Conservation (phyloP, 2,888 invertebrate genomes). For the Eudemis profundana region DNA sequence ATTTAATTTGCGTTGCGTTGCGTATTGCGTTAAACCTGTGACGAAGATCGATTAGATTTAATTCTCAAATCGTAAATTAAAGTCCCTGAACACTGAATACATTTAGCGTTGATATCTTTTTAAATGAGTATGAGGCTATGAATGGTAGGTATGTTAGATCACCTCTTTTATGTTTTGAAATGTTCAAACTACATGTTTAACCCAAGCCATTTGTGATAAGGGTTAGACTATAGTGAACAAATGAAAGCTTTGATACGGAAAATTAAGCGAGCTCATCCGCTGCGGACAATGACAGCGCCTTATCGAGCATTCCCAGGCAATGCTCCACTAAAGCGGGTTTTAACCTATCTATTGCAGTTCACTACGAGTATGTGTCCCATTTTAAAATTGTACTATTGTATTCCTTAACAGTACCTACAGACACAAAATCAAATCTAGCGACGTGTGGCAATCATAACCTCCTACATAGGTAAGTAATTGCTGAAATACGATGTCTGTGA, state of each 20-base stretch:
- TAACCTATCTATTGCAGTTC: conserved; percentile 4
- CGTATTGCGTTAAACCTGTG: conserved; percentile 20
- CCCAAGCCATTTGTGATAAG: too few species aligned
- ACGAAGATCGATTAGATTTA: conserved; percentile 34
- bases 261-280: conserved; percentile 3
- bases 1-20: conserved; percentile 55
- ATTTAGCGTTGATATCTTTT: too few species aligned
- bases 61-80: conserved; percentile 21
- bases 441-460: too few species aligned
- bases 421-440: too few species aligned
- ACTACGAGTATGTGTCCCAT: background rate
- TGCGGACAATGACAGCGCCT: conserved; percentile 14
- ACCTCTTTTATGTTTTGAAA: background rate
- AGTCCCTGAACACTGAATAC: background rate
- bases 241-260: conserved; percentile 4
- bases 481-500: too few species aligned
- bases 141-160: too few species aligned
- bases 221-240: background rate
- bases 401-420: too few species aligned
- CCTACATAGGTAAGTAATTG: too few species aligned
- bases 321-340: conserved; percentile 12
- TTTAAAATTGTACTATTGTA: background rate
- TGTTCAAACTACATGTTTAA: background rate
- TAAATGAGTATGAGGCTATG: too few species aligned
- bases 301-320: conserved; percentile 15